phyloP scores from a whole-genome alignment of 2,113 vertebrate genomes.

The Desmodus rotundus region DNA sequence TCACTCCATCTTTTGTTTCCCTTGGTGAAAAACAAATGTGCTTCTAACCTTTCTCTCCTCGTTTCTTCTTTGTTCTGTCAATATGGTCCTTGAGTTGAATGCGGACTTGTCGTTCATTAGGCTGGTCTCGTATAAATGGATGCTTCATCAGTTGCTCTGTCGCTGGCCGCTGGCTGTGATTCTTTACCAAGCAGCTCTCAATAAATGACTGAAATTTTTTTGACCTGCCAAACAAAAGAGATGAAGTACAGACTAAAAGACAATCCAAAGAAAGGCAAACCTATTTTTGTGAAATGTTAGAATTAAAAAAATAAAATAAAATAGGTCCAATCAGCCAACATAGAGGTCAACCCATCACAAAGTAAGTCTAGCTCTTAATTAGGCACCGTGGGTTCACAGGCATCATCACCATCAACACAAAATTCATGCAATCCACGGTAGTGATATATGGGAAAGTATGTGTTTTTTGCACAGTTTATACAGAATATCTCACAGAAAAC shows the following conservation, averaged over 20 bases:
- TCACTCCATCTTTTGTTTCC: neutral
- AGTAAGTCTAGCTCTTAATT: neutral
- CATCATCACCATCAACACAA: neutral
- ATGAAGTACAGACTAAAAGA: neutral
- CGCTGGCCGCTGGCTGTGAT: conserved; percentile 94
- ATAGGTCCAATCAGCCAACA: neutral
- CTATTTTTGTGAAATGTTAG: neutral
- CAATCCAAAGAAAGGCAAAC: neutral
- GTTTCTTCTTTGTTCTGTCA: conserved; percentile 97
- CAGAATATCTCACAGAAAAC: neutral
- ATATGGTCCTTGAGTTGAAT: conserved; percentile 99
- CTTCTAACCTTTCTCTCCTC: conserved; percentile 92
- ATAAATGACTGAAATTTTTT: conserved; percentile 99
- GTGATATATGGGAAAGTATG: neutral
- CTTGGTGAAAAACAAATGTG: neutral
- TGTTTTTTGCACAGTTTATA: neutral
- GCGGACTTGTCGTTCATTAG: conserved; percentile 97
- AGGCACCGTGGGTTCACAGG: neutral
- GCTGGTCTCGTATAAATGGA: conserved; percentile 95
- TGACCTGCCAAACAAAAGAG: conserved; percentile 84
- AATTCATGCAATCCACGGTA: neutral
- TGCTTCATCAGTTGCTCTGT: conserved; percentile 98
- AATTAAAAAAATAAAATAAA: neutral
- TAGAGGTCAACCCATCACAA: neutral
- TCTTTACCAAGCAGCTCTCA: conserved; percentile 97